A percentile compares a stretch with the other conserved stretches of the same genome.
Evolutionary conservation across 2,888 invertebrate genomes (phyloP).

Genomic region (Resseliella maxima): DNA sequence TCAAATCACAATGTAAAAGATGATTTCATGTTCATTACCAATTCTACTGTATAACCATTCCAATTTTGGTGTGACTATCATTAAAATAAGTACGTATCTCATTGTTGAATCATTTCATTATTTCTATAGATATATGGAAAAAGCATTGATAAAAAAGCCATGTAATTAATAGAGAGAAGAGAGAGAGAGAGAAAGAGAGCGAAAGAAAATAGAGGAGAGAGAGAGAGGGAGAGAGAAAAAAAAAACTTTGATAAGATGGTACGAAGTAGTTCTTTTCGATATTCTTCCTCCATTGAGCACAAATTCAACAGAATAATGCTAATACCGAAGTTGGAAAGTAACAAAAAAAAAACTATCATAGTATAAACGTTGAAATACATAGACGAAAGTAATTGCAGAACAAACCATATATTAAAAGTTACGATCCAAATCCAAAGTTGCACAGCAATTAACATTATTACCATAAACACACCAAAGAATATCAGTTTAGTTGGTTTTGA

Average conservation of each 20-base stretch:
- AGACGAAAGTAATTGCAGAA: constrained; percentile 21
- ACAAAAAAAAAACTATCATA: background rate
- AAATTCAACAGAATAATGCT: background rate
- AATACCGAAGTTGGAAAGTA: background rate
- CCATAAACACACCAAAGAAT: constrained; percentile 42
- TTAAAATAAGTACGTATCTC: background rate
- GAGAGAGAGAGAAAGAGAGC: background rate
- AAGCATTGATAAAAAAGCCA: no score
- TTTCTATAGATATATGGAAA: no score
- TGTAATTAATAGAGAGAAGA: no score
- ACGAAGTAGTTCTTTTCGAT: no score
- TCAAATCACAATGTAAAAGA: background rate
- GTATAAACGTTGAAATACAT: background rate
- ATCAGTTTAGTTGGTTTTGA: background rate
- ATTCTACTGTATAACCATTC: background rate
- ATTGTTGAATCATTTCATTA: background rate
- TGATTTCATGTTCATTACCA: background rate
- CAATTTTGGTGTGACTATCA: background rate
- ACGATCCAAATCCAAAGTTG: constrained; percentile 39
- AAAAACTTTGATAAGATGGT: background rate
- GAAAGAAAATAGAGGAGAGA: background rate
- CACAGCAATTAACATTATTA: constrained; percentile 51
- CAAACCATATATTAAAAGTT: constrained; percentile 51
- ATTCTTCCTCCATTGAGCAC: background rate
- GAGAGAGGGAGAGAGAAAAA: background rate